Conservation (phyloP, 2,888 invertebrate genomes). For the Metopia argyrocephala region DNA sequence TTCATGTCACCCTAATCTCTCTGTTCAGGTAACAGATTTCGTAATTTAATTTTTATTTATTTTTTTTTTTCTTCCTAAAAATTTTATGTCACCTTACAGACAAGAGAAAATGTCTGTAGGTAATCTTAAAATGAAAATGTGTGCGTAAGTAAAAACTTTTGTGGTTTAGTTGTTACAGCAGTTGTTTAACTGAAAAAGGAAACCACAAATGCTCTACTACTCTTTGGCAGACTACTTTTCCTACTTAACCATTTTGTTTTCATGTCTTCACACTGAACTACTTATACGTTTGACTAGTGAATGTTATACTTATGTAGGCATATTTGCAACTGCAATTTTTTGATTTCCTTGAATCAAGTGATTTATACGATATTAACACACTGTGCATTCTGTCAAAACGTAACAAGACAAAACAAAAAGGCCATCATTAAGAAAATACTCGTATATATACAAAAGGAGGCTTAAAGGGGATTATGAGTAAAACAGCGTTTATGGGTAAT, state of each 20-base stretch:
- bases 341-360: conserved; percentile 63
- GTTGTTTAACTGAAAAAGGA: not conserved
- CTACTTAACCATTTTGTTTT: not conserved
- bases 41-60: too few relatives aligned
- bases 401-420: too few relatives aligned
- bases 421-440: conserved; percentile 22
- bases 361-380: conserved; percentile 56
- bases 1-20: too few relatives aligned
- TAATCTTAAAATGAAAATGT: too few relatives aligned
- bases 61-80: too few relatives aligned
- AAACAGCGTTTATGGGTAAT: too few relatives aligned
- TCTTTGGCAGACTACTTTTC: not conserved
- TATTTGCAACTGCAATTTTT: not conserved
- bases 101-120: too few relatives aligned
- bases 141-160: too few relatives aligned
- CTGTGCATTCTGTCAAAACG: too few relatives aligned
- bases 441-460: not conserved
- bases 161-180: too few relatives aligned
- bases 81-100: too few relatives aligned
- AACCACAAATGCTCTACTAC: not conserved
- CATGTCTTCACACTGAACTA: not conserved
- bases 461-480: not conserved
- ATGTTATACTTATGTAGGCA: not conserved
- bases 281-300: not conserved
- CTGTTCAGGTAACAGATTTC: too few relatives aligned